Evolutionary conservation across 2,797 vertebrate species (phyloP).

Genomic region (Anguilla obscura): DNA sequence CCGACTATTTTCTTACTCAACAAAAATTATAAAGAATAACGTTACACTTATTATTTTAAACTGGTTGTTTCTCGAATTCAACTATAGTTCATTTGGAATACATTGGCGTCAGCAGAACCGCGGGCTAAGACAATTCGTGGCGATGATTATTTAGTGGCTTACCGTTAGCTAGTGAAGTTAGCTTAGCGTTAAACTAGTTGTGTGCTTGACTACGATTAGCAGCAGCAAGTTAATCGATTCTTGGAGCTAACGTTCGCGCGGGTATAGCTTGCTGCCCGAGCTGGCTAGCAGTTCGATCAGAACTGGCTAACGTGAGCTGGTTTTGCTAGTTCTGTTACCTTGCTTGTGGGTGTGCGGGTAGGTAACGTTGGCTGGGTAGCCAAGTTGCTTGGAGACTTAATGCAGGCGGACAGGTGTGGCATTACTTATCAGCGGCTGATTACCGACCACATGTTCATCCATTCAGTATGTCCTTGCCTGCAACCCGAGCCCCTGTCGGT

Average conservation of each 20-base stretch:
- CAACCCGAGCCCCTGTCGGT: background rate
- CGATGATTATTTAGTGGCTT: background rate
- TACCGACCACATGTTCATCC: background rate
- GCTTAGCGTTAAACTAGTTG: background rate
- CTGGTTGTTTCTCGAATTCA: background rate
- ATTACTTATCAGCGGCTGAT: background rate
- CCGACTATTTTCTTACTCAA: background rate
- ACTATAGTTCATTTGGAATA: background rate
- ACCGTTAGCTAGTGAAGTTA: background rate
- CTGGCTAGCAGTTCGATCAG: background rate
- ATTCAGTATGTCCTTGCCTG: background rate
- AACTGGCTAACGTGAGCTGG: background rate
- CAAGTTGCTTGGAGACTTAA: background rate
- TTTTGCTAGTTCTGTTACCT: no score
- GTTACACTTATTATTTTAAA: background rate
- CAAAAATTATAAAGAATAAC: background rate
- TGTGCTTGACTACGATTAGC: background rate
- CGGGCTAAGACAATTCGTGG: background rate
- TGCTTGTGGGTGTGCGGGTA: no score
- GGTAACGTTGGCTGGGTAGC: background rate
- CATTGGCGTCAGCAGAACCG: background rate
- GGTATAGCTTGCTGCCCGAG: background rate
- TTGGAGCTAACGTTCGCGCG: background rate
- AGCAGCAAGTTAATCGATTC: background rate
- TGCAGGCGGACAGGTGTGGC: background rate